Percentiles rank a stretch among this genome's conserved stretches.
phyloP scores from a whole-genome alignment of 2,113 vertebrate species.

The Toxostoma redivivum region DNA sequence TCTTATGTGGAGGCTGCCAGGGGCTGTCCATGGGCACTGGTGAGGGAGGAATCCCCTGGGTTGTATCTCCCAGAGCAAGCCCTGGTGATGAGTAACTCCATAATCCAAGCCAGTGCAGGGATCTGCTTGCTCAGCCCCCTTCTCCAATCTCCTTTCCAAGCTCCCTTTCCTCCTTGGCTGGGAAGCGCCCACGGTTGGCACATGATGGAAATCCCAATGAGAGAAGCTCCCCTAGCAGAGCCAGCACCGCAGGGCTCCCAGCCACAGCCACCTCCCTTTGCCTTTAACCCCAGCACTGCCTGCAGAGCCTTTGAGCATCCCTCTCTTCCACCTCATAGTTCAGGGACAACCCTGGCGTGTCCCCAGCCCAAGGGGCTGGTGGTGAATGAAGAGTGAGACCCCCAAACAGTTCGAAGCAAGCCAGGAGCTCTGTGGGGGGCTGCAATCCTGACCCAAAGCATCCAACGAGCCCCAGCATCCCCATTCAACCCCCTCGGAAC shows the following conservation, averaged over 20 bases:
- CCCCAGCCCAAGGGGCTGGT: background rate
- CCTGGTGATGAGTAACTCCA: background rate
- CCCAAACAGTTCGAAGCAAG: background rate
- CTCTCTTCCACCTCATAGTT: background rate
- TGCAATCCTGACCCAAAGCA: background rate
- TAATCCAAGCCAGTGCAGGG: background rate
- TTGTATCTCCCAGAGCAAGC: background rate
- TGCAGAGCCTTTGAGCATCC: background rate
- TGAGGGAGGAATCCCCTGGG: background rate
- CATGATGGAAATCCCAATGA: conserved; percentile 40
- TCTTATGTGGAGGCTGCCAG: fast-evolving
- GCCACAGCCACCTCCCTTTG: background rate
- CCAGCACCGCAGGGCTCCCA: background rate
- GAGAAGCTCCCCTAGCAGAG: background rate
- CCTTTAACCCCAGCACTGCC: background rate
- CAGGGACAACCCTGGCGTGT: background rate
- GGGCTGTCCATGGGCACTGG: background rate
- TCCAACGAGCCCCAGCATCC: background rate
- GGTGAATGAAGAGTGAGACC: background rate
- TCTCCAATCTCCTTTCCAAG: background rate
- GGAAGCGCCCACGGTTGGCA: background rate
- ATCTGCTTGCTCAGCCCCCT: background rate
- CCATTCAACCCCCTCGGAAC: background rate
- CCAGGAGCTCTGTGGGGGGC: background rate
- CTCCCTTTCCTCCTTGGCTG: background rate